Evolutionary conservation across 2,888 invertebrate genomes (phyloP), one percentile per base, ranked within the genome.

Genomic region (Cerastis leucographa): DNA sequence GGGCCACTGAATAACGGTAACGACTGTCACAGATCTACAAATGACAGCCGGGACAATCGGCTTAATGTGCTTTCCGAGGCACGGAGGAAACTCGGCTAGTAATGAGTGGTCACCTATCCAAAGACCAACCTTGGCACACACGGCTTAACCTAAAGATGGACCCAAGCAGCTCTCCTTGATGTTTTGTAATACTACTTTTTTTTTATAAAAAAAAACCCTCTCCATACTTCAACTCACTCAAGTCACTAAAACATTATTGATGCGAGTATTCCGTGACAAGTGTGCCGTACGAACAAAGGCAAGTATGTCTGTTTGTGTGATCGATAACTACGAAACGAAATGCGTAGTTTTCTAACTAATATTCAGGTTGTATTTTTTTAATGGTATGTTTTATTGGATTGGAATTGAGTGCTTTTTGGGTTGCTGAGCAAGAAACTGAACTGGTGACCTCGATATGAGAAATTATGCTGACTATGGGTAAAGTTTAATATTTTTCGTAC

Each of bases 221-320:
- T 94, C 94, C 92, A 91, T 59, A 87, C 42, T 59, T 66, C 2
- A n/a, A n/a, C n/a, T n/a, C n/a, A n/a, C n/a, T 6, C 2, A 1
- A 9, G 17, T 67, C 80, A 69, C 89, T 91, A 90, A 91, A 93
- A 91, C 89, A 90, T 95, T 95, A 96, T 96, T 96, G 96, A 96
- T 96, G 96, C 92, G 91, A 90, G 92, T 88, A 95, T 96, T 92
- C 93, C 96, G 96, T 96, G 96, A 95, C 95, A 92, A 92, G 92
- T 92, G 90, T 92, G 85, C 88, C 88, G 87, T 89, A 88, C 87
- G 89, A 91, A 94, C 94, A 91, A 91, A 91, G 89, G 90, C 87
- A 87, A 87, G 88, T 88, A 59, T 88, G 87, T 90, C 89, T 91
- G 90, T 91, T 86, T 90, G 92, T 90, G 88, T 88, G 93, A 92